A percentile compares a stretch with the other conserved stretches of the same genome.
Evolutionary conservation across 2,797 vertebrate genomes (phyloP).

Genomic region (Epinephelus awoara): DNA sequence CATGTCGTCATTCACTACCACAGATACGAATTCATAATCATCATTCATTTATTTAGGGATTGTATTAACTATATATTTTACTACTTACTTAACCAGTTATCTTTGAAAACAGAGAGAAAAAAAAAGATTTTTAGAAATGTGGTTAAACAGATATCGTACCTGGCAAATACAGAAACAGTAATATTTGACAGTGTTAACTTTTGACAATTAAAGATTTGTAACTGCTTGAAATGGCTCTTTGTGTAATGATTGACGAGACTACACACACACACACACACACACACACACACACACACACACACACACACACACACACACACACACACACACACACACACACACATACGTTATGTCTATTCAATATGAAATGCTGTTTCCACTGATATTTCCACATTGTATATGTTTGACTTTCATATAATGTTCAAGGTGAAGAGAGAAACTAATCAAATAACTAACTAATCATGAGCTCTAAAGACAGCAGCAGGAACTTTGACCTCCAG

Average conservation of each 20-base stretch:
- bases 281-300: not conserved
- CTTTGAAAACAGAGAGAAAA: constrained; percentile 46
- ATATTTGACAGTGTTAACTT: constrained; percentile 77
- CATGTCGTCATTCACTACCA: constrained; percentile 25
- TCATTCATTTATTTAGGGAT: constrained; percentile 52
- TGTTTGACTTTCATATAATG: not conserved
- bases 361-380: not conserved
- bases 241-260: constrained; percentile 33
- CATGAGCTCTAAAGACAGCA: not conserved
- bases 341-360: not conserved
- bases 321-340: not conserved
- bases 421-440: not conserved
- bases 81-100: constrained; percentile 61
- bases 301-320: not conserved
- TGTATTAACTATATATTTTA: constrained; percentile 72
- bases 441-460: not conserved
- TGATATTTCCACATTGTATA: not conserved
- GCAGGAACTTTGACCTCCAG: constrained; percentile 13
- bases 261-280: not conserved
- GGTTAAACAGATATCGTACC: constrained; percentile 50
- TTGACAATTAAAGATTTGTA: constrained; percentile 84
- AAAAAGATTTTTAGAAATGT: constrained; percentile 70
- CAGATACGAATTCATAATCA: constrained; percentile 32
- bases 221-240: constrained; percentile 69
- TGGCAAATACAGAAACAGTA: constrained; percentile 53